These are phyloP conservation scores for Laticauda colubrina DNA, from an alignment of 2,113 vertebrate species.

Conservation along the genomic window DNA sequence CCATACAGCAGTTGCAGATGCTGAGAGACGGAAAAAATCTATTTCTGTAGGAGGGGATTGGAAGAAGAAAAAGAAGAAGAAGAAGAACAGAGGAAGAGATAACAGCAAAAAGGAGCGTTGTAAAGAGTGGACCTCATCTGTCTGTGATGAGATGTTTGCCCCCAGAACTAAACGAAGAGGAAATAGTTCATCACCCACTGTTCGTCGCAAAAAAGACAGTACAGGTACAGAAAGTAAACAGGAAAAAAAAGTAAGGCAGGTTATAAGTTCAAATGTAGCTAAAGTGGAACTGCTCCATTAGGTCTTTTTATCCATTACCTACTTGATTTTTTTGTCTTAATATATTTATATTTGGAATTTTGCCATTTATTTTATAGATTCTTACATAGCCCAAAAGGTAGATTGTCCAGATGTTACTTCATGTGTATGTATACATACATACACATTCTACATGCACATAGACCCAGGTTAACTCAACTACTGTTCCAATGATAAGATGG, in stretches of 20 bases:
- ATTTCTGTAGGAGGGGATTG: conserved; percentile 17
- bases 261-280: not conserved
- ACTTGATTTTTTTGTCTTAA: conserved; percentile 11
- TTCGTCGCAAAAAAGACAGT: conserved; percentile 20
- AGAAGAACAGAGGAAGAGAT: conserved; percentile 27
- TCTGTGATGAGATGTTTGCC: conserved; percentile 35
- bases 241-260: not conserved
- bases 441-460: not conserved
- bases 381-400: conserved; percentile 15
- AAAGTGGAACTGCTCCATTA: conserved; percentile 8
- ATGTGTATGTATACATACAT: not conserved
- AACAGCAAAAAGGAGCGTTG: conserved; percentile 22
- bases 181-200: conserved; percentile 15
- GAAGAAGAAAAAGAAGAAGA: not conserved
- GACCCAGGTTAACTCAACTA: not conserved
- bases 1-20: conserved; percentile 8
- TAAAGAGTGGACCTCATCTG: not conserved
- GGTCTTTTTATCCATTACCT: conserved; percentile 8
- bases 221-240: conserved; percentile 31
- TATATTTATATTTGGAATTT: not conserved
- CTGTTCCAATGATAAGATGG: not conserved
- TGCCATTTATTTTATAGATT: conserved; percentile 3
- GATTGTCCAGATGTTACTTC: not conserved
- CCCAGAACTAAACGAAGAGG: conserved; percentile 33
- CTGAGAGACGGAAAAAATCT: conserved; percentile 33